Base-by-base conservation (phyloP, 2,888 invertebrate species). In the Epiblema foenella region DNA sequence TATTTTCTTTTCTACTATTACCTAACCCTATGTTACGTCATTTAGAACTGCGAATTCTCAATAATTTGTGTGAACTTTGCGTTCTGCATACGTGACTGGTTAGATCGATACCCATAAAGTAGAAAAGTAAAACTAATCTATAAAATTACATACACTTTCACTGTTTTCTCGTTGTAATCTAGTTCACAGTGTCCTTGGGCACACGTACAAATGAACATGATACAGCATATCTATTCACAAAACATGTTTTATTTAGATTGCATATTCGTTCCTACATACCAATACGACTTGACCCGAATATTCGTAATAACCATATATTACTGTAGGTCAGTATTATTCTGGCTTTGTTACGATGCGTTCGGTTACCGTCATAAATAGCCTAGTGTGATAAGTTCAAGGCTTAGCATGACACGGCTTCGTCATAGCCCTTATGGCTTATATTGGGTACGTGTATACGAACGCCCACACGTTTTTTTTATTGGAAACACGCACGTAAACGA, bases 351-450 rank as follows among this genome's bases (percentile, higher is more conserved):
- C 46, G 8, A 46, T 46, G n/a, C n/a, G 8, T 46, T 15, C 15
- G 46, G n/a, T 12, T 7, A n/a, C n/a, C n/a, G 46, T 46, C n/a
- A 12, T 46, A 42, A 24, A 46, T 46, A 46, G n/a, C 7, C 46
- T 0, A n/a, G 46, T 80, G 79, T 83, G 79, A 84, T 83, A 85
- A 86, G 85, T 83, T 87, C 86, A 87, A 81, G 85, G 87, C 20
- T 78, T 81, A 73, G 18, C 49, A 57, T 62, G 49, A 64, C 39
- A 46, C 78, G 77, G 78, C 77, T 60, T 62, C 67, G 60, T 52
- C 68, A 62, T 52, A 65, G 58, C 59, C 59, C 46, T 54, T 29
- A 12, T 54, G 54, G 60, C 59, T 54, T 46, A 24, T 66, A 24
- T 39, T 39, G 51, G 17, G 33, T 29, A 18, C 64, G 18, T 64